These are phyloP conservation scores for Podarcis cretensis DNA, from an alignment of 2,113 vertebrate genomes.

Conservation along the genomic window DNA sequence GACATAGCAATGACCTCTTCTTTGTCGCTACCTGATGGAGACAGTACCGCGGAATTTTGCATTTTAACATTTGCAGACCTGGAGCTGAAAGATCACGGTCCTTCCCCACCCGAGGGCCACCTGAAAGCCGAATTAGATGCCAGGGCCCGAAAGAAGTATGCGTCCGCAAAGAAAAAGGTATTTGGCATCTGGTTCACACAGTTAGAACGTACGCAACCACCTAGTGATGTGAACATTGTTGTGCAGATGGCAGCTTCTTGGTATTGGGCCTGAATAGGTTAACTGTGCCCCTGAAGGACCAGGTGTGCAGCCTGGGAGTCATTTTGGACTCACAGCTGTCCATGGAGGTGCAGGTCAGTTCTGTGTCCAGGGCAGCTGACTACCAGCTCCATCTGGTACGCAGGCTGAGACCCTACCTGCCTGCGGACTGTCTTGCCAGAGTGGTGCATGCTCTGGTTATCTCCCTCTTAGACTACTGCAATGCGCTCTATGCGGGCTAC, in stretches of 20 bases:
- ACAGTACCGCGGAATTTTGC: constrained; percentile 43
- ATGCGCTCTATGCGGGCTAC: no score
- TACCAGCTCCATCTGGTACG: no score
- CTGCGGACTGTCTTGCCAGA: no score
- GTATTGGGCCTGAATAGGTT: background rate
- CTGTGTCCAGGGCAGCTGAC: no score
- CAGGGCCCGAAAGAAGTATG: constrained; percentile 77
- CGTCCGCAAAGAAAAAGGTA: constrained; percentile 86
- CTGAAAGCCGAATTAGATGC: constrained; percentile 75
- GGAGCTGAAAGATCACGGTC: constrained; percentile 73
- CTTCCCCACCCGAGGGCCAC: constrained; percentile 51
- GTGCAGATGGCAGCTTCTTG: background rate
- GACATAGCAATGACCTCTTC: constrained; percentile 60
- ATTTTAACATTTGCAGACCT: constrained; percentile 69
- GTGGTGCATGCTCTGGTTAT: no score
- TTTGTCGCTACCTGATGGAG: constrained; percentile 41
- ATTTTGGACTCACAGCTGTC: no score
- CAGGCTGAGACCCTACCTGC: no score
- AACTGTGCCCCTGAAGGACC: no score
- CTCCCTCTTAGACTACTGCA: no score
- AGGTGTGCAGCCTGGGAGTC: no score
- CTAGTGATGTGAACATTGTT: background rate
- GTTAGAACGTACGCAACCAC: background rate
- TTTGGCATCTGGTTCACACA: background rate
- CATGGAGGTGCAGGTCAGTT: no score